A percentile compares a stretch with the other conserved stretches of the same genome.
Evolutionary conservation across 2,888 invertebrate species (phyloP).

Genomic region (Melanotus villosus): DNA sequence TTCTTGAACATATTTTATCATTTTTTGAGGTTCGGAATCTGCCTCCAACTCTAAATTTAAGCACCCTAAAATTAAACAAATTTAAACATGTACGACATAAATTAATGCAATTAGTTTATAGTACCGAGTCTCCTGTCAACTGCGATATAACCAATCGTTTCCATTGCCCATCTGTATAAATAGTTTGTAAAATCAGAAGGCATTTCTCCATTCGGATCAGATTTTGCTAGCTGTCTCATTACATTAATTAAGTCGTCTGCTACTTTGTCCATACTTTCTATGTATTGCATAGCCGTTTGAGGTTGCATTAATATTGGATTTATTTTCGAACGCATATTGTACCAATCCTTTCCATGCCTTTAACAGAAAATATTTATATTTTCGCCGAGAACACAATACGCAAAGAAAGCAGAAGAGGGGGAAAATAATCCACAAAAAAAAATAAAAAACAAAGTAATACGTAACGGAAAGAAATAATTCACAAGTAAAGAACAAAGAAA

Average conservation of each 20-base stretch:
- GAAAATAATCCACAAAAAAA: too few relatives aligned
- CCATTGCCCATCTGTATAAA: conserved; percentile 76
- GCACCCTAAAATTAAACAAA: conserved; percentile 63
- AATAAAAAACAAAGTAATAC: too few relatives aligned
- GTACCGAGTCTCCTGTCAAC: conserved; percentile 63
- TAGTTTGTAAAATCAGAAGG: conserved; percentile 69
- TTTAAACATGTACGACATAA: background rate
- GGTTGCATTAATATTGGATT: conserved; percentile 73
- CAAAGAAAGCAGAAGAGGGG: too few relatives aligned
- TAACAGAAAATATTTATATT: conserved; percentile 50
- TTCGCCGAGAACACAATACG: too few relatives aligned
- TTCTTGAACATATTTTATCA: conserved; percentile 63
- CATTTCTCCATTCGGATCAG: conserved; percentile 54
- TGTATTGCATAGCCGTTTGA: conserved; percentile 59
- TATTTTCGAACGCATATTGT: conserved; percentile 69
- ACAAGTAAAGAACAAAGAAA: too few relatives aligned
- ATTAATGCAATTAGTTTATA: background rate
- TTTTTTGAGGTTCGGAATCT: conserved; percentile 64
- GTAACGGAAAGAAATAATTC: too few relatives aligned
- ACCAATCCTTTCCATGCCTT: conserved; percentile 73
- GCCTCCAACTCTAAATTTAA: conserved; percentile 58
- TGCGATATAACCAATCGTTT: conserved; percentile 69
- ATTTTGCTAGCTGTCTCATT: conserved; percentile 48
- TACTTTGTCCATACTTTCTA: conserved; percentile 58
- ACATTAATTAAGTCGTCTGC: conserved; percentile 57